phyloP scores from a whole-genome alignment of 2,113 vertebrate genomes.

The Porphyrio hochstetteri region DNA sequence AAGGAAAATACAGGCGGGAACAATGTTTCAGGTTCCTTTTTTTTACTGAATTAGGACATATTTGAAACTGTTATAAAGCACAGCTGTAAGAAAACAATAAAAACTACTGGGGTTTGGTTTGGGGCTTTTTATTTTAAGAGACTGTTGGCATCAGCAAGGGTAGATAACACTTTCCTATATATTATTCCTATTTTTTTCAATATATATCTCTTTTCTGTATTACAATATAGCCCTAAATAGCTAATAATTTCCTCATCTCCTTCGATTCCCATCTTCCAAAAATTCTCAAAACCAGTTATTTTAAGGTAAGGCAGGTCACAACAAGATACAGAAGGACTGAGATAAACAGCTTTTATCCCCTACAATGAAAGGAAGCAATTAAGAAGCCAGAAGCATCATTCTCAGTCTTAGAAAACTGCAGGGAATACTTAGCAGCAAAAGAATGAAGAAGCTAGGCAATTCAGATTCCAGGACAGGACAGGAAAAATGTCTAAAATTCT shows the following conservation, averaged over 20 bases:
- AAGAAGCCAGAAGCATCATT: neutral
- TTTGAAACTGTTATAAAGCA: neutral
- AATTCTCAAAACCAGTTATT: neutral
- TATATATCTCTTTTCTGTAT: neutral
- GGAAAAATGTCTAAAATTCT: neutral
- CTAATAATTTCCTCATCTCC: neutral
- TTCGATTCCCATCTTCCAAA: neutral
- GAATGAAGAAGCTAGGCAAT: neutral
- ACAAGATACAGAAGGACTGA: neutral
- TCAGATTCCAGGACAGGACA: neutral
- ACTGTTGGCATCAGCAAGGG: neutral
- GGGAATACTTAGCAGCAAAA: neutral
- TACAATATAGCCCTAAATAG: neutral
- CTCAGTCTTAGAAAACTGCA: neutral
- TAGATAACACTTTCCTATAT: neutral
- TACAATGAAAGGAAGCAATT: neutral
- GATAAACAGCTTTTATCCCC: neutral
- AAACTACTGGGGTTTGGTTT: neutral
- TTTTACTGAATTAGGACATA: neutral
- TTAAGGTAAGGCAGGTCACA: neutral
- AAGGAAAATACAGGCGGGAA: neutral
- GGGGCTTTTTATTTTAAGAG: neutral
- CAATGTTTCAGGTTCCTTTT: neutral
- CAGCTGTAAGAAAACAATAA: neutral
- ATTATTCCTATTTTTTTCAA: neutral